phyloP scores from a whole-genome alignment of 2,888 invertebrate genomes.

The Drosophila neutralis region DNA sequence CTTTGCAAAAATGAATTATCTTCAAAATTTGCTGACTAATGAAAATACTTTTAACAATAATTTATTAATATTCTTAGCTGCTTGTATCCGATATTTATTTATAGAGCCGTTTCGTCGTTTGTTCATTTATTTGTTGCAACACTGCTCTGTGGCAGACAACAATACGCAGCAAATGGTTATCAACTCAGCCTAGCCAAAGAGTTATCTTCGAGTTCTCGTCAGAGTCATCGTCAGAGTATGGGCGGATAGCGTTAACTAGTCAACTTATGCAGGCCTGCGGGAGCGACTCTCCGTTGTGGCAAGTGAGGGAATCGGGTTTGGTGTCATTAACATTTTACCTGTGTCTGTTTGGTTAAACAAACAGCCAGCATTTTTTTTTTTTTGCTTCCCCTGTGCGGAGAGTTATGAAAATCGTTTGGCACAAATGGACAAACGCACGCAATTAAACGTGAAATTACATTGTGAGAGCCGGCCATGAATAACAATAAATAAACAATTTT shows the following conservation, averaged over 20 bases:
- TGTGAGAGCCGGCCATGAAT: constrained; percentile 46
- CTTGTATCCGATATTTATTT: background rate
- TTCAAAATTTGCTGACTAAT: background rate
- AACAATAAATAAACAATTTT: constrained; percentile 65
- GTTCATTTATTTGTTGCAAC: no score
- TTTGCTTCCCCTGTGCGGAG: background rate
- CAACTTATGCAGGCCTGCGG: constrained; percentile 5
- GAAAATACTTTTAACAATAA: background rate
- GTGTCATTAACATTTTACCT: constrained; percentile 37
- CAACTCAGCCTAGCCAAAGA: background rate
- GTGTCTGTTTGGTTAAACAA: constrained; percentile 24
- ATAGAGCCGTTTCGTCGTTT: background rate
- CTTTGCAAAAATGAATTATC: background rate
- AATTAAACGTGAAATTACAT: constrained; percentile 66
- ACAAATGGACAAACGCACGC: constrained; percentile 49
- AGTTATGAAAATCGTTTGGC: constrained; percentile 32
- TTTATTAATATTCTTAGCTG: background rate
- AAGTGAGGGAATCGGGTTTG: constrained; percentile 4
- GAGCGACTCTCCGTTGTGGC: background rate
- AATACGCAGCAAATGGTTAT: background rate
- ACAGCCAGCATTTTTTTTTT: constrained; percentile 33
- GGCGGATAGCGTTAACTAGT: background rate
- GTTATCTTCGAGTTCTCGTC: background rate
- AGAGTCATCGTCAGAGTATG: background rate
- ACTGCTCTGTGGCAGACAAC: background rate